Percentiles rank a stretch among this genome's conserved stretches.
Evolutionary conservation across 2,113 vertebrate species (phyloP).

Genomic region (Paratilapia polleni): DNA sequence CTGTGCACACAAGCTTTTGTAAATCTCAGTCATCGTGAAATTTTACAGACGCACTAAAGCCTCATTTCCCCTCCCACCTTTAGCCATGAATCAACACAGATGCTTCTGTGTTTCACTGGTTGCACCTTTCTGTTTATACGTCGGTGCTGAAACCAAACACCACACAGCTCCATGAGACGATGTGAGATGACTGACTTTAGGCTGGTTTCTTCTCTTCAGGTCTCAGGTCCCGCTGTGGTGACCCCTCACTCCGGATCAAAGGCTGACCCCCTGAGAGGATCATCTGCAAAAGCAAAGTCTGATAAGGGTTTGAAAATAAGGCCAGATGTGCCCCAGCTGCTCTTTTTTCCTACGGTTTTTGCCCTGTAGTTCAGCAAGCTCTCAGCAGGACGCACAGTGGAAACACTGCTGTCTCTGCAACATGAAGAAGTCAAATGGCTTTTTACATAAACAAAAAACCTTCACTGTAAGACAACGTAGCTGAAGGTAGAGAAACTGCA

Average conservation of each 20-base stretch:
- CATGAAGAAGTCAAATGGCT: too few relatives aligned
- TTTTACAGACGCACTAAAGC: not conserved
- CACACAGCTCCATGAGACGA: not conserved
- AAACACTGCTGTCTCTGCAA: not conserved
- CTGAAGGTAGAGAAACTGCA: too few relatives aligned
- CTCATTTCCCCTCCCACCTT: not conserved
- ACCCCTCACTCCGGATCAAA: conserved; percentile 22
- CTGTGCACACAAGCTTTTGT: not conserved
- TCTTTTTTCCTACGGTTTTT: not conserved
- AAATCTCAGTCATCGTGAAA: not conserved
- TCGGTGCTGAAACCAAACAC: not conserved
- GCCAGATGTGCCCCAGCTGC: conserved; percentile 49
- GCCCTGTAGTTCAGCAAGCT: too few relatives aligned
- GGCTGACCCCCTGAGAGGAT: not conserved
- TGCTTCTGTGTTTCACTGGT: too few relatives aligned
- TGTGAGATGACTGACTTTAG: not conserved
- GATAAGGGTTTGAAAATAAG: not conserved
- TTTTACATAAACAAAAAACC: too few relatives aligned
- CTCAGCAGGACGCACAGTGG: not conserved
- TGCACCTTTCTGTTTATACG: too few relatives aligned
- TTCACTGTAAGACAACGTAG: too few relatives aligned
- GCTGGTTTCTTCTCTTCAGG: not conserved
- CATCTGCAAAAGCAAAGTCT: conserved; percentile 17
- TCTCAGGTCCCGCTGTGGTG: not conserved
- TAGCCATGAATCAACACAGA: not conserved